Evolutionary conservation across 2,888 invertebrate species (phyloP).

Genomic region (Epistrophe grossulariae): DNA sequence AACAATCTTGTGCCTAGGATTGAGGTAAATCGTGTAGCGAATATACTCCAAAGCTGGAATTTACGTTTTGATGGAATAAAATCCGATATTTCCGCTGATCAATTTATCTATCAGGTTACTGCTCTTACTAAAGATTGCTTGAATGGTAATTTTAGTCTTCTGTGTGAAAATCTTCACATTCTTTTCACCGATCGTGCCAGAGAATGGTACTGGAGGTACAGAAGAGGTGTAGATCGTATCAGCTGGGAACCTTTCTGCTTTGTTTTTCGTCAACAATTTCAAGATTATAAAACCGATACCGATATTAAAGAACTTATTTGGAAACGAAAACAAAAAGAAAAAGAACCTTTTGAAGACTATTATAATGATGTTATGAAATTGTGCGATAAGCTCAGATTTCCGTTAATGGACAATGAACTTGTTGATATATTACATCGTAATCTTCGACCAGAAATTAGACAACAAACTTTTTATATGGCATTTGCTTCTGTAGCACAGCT

Average conservation of each 20-base stretch:
- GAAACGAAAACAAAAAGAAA: conserved; percentile 27
- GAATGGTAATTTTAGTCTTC: neutral
- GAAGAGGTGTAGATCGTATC: conserved; percentile 15
- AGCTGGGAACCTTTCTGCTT: conserved; percentile 25
- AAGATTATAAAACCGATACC: conserved; percentile 18
- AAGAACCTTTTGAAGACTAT: conserved; percentile 24
- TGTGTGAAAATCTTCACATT: conserved; percentile 19
- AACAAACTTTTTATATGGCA: conserved; percentile 33
- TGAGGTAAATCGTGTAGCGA: conserved; percentile 11
- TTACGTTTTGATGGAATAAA: conserved; percentile 23
- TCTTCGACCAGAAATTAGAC: neutral
- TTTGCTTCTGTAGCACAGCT: conserved; percentile 27
- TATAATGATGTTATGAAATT: conserved; percentile 6
- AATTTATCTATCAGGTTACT: neutral
- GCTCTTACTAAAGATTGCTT: no score
- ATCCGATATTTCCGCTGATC: conserved; percentile 18
- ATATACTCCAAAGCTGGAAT: conserved; percentile 31
- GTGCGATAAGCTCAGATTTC: conserved; percentile 12
- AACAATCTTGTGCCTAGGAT: neutral
- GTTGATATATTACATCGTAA: neutral
- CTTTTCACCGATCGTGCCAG: conserved; percentile 21
- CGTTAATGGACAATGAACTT: conserved; percentile 35
- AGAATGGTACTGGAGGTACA: conserved; percentile 33
- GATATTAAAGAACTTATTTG: conserved; percentile 29
- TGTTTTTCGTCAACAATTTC: conserved; percentile 30